phyloP scores from a whole-genome alignment of 2,888 invertebrate species.

The Melinaea marsaeus region DNA sequence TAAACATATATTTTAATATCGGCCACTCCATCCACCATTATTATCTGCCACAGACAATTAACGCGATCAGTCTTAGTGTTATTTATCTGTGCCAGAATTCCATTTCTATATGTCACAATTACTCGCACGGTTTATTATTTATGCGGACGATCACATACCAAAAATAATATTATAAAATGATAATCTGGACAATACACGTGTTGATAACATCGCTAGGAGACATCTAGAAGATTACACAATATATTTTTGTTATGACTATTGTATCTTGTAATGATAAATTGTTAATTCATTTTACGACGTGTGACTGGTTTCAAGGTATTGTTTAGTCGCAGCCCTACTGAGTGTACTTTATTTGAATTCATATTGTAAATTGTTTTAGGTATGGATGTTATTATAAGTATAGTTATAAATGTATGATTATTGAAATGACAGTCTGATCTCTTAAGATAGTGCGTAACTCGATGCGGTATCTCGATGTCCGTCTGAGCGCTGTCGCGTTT shows the following conservation, averaged over 20 bases:
- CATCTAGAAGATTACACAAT: conserved; percentile 57
- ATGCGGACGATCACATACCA: conserved; percentile 68
- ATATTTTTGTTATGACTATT: conserved; percentile 69
- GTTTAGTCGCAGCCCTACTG: conserved; percentile 44
- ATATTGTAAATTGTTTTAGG: conserved; percentile 73
- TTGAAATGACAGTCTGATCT: conserved; percentile 75
- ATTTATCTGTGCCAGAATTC: conserved; percentile 5
- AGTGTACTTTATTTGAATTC: conserved; percentile 47
- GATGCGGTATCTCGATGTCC: conserved; percentile 40
- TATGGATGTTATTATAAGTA: conserved; percentile 69
- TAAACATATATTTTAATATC: too few species aligned
- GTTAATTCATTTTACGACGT: conserved; percentile 65
- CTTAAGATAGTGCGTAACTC: conserved; percentile 62
- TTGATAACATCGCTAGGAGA: conserved; percentile 42
- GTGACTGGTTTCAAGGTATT: conserved; percentile 65
- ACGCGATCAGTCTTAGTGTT: neutral
- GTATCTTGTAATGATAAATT: conserved; percentile 60
- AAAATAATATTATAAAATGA: conserved; percentile 53
- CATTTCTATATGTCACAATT: conserved; percentile 38
- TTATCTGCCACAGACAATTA: too few species aligned
- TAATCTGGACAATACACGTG: conserved; percentile 50
- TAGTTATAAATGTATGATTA: conserved; percentile 73
- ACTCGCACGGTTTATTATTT: conserved; percentile 54
- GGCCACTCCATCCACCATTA: too few species aligned
- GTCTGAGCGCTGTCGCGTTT: conserved; percentile 40